Percentiles rank a stretch among this genome's conserved stretches.
Conservation (phyloP, 2,113 vertebrate species). For the Uria aalge region DNA sequence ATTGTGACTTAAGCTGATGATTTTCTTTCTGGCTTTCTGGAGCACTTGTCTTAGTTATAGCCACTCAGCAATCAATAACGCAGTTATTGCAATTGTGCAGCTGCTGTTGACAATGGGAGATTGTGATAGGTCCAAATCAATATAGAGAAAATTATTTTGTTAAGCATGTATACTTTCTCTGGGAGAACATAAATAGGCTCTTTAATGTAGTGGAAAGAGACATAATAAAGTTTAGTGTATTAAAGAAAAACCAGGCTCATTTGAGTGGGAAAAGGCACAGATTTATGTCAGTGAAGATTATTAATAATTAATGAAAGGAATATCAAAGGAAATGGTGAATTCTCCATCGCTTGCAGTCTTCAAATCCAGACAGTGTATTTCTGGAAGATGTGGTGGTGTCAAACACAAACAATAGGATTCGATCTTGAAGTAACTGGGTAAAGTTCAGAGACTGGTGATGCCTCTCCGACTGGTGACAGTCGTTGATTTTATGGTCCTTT, state of each 20-base stretch:
- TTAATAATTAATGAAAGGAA: not conserved
- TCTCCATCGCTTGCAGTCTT: not conserved
- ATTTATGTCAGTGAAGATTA: not conserved
- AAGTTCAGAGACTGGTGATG: not conserved
- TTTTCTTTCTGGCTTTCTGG: not conserved
- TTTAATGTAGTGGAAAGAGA: not conserved
- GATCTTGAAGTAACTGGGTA: not conserved
- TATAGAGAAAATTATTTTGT: not conserved
- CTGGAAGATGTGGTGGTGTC: not conserved
- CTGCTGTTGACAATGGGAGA: not conserved
- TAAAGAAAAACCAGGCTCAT: not conserved
- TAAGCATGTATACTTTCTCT: not conserved
- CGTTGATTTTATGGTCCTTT: not conserved
- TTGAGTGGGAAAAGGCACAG: not conserved
- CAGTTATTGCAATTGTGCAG: not conserved
- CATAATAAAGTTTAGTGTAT: not conserved
- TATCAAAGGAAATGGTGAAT: not conserved
- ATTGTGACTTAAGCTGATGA: not conserved
- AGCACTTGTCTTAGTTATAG: not conserved
- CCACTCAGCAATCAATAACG: not conserved
- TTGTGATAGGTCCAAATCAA: not conserved
- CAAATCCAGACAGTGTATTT: not conserved
- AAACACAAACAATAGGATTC: not conserved
- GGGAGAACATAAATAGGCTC: not conserved
- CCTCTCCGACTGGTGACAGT: fast-evolving